phyloP scores from a whole-genome alignment of 2,888 invertebrate genomes.

The Tromatobia lineatoria region DNA sequence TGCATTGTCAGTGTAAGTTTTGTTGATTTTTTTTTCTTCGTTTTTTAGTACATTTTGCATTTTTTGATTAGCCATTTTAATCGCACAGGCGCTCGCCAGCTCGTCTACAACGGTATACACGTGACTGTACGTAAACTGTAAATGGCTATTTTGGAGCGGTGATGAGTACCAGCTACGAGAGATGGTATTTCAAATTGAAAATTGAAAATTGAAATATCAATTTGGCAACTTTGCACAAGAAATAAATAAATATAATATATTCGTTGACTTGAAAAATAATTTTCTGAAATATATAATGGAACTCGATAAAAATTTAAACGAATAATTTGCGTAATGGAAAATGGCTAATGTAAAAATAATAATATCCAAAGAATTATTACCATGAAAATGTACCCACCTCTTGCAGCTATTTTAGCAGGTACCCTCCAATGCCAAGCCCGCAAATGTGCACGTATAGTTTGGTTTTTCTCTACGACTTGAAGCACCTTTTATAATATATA shows the following conservation, averaged over 20 bases:
- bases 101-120: slow-evolving; percentile 32
- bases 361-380: background rate
- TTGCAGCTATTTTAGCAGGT: slow-evolving; percentile 38
- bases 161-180: slow-evolving; percentile 39
- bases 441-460: slow-evolving; percentile 48
- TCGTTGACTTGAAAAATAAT: background rate
- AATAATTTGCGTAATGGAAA: too few species aligned
- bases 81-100: slow-evolving; percentile 46
- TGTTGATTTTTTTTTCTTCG: background rate
- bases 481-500: slow-evolving; percentile 66
- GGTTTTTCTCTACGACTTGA: slow-evolving; percentile 62
- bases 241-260: background rate
- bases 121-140: slow-evolving; percentile 40
- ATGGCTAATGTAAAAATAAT: background rate
- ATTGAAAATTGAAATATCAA: background rate
- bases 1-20: slow-evolving; percentile 43
- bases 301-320: background rate
- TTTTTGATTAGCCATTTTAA: background rate
- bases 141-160: slow-evolving; percentile 34
- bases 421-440: slow-evolving; percentile 44
- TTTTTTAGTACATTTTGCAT: slow-evolving; percentile 11
- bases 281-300: background rate
- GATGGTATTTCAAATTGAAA: slow-evolving; percentile 50
- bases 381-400: slow-evolving; percentile 44
- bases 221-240: background rate